These are phyloP conservation scores for Rallus crepitans DNA, from an alignment of 2,797 vertebrate species.

Conservation along the genomic window DNA sequence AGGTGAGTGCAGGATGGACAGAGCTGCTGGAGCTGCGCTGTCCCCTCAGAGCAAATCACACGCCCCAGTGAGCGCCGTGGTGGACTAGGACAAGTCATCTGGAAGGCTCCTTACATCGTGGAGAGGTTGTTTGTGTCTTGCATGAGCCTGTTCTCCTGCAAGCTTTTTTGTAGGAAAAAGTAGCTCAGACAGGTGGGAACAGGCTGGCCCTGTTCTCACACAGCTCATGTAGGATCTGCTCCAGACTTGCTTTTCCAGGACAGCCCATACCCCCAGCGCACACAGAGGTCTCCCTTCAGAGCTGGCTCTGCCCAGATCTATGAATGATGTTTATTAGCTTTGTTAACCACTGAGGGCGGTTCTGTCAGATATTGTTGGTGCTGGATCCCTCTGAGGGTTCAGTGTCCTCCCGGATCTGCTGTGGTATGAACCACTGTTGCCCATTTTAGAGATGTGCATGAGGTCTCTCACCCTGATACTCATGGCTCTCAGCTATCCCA, in stretches of 20 bases:
- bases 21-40: background rate
- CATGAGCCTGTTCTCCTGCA: background rate
- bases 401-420: background rate
- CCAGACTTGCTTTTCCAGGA: background rate
- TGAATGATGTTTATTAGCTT: background rate
- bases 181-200: background rate
- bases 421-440: background rate
- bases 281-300: background rate
- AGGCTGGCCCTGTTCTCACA: background rate
- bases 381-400: background rate
- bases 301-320: background rate
- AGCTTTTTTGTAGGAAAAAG: background rate
- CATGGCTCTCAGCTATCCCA: background rate
- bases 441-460: background rate
- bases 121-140: background rate
- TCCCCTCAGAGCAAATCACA: background rate
- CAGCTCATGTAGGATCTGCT: background rate
- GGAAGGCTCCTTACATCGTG: background rate
- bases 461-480: background rate
- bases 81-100: accelerated
- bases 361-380: background rate
- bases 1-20: accelerated
- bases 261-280: background rate
- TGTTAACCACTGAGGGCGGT: background rate
- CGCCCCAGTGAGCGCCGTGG: accelerated